Evolutionary conservation across 2,888 invertebrate species (phyloP).

Genomic region (Zygogramma bicolorata): DNA sequence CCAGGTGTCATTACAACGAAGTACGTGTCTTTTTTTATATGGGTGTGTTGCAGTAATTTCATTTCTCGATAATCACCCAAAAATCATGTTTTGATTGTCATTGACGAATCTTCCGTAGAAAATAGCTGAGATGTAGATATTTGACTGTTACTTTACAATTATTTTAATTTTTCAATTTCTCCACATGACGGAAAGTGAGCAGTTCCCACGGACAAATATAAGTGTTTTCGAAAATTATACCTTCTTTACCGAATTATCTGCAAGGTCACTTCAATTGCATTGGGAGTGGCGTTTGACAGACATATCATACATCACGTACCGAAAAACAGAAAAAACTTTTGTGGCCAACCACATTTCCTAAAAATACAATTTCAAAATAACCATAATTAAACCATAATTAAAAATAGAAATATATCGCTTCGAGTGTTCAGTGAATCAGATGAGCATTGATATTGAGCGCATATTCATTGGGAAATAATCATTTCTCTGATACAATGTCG

Average conservation of each 20-base stretch:
- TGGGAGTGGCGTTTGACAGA: too few species aligned
- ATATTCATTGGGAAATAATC: too few species aligned
- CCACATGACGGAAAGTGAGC: not conserved
- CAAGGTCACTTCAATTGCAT: too few species aligned
- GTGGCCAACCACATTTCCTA: too few species aligned
- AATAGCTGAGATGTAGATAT: not conserved
- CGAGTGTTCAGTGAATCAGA: too few species aligned
- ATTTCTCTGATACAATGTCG: too few species aligned
- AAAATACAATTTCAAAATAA: too few species aligned
- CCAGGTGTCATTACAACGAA: not conserved
- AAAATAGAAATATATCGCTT: too few species aligned
- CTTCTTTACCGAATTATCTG: not conserved
- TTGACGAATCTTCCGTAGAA: not conserved
- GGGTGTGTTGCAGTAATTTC: not conserved
- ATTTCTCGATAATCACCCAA: not conserved
- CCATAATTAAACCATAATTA: too few species aligned
- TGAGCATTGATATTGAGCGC: too few species aligned
- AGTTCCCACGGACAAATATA: not conserved
- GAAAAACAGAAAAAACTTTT: too few species aligned
- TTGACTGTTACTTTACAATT: not conserved
- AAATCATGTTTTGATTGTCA: slow-evolving; percentile 9
- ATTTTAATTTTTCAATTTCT: slow-evolving; percentile 4
- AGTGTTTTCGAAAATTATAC: not conserved
- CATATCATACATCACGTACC: too few species aligned
- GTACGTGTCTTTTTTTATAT: not conserved